phyloP scores from a whole-genome alignment of 1,140 invertebrate species.

The Polypedilum pembai region DNA sequence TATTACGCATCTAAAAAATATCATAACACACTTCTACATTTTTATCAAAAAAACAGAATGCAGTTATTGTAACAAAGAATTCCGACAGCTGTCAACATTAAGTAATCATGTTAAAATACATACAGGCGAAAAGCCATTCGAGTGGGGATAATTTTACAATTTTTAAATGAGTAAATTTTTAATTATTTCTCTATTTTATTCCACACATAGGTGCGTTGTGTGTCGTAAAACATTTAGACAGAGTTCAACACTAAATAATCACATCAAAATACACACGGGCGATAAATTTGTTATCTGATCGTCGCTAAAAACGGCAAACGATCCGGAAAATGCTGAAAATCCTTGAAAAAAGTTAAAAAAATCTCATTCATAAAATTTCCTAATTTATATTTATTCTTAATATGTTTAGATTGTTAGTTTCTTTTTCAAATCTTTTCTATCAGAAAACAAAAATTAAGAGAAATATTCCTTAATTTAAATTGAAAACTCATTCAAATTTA shows the following conservation, averaged over 20 bases:
- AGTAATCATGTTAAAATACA: constrained; percentile 29
- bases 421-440: no score
- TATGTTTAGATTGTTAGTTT: not conserved
- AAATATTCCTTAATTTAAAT: no score
- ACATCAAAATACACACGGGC: constrained; percentile 45
- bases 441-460: no score
- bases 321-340: not conserved
- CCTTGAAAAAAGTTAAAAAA: not conserved
- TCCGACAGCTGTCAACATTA: constrained; percentile 5
- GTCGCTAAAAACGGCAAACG: not conserved
- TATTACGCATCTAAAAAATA: not conserved
- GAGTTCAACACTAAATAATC: constrained; percentile 43
- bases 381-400: constrained; percentile 13
- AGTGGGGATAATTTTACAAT: not conserved
- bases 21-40: not conserved
- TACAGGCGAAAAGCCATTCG: constrained; percentile 10
- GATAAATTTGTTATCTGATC: constrained; percentile 37
- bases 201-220: constrained; percentile 37
- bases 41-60: not conserved
- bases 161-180: no score
- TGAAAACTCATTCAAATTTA: no score
- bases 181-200: not conserved
- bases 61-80: not conserved
- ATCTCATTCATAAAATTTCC: constrained; percentile 20
- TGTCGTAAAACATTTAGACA: constrained; percentile 44